Conservation (phyloP, 2,797 vertebrate species). For the Hapalemur alaotrensis region DNA sequence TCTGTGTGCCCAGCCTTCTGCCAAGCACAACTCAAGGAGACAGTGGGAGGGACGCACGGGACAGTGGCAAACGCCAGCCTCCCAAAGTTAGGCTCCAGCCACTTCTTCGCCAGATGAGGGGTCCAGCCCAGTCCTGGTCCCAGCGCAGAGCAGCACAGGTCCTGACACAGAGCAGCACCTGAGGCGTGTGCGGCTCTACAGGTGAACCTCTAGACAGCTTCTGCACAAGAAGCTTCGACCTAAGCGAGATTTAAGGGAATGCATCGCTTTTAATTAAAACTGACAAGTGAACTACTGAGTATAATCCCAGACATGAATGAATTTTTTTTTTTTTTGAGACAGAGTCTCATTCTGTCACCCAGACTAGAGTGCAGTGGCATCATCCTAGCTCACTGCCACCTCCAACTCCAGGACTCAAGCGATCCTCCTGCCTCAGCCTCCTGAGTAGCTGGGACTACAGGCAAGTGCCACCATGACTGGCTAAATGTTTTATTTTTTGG, state of each 20-base stretch:
- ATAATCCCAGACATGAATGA: background rate
- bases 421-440: background rate
- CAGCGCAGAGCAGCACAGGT: background rate
- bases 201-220: background rate
- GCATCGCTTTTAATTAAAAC: background rate
- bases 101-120: background rate
- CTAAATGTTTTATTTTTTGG: background rate
- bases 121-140: background rate
- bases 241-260: background rate
- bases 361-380: background rate
- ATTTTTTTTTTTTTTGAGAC: background rate
- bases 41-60: accelerated
- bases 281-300: background rate
- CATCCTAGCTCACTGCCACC: background rate
- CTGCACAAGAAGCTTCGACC: background rate
- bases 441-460: background rate
- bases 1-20: background rate
- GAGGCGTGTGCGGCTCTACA: background rate
- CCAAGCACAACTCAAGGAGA: background rate
- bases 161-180: background rate
- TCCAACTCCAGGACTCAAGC: background rate
- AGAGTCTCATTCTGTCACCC: background rate
- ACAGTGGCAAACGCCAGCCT: background rate
- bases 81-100: background rate
- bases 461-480: background rate